Base-by-base conservation (phyloP, 1,140 invertebrate genomes). In the Coelopa frigida region DNA sequence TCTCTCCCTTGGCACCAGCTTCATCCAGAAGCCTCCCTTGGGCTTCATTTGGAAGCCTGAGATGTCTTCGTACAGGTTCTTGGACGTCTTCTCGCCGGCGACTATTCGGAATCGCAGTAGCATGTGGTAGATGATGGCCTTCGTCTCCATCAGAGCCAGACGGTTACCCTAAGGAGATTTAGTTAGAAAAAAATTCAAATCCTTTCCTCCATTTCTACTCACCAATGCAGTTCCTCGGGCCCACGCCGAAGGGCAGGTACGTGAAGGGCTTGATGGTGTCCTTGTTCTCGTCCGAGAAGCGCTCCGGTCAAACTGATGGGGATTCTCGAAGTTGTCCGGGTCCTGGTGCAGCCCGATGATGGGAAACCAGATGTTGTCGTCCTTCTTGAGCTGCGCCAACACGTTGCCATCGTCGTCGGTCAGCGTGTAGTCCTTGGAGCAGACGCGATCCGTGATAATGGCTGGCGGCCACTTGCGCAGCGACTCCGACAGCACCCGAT, bases 211-310 rank as follows among this genome's bases (percentile, higher is more conserved):
- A n/a, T n/a, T n/a, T n/a, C 75, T 74, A 21, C 53, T 61, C 48
- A 70, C 78, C 80, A 36, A 82, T 75, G 56, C 81, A 84, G 54
- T 72, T 77, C 21, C 80, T 67, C 3, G 74, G 79, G 8, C 81
- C 81, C n/a, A 72, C 53, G 3, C 82, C 81, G 51, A 83, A 84
- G 0, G 82, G 80, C 56, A 76, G 62, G 46, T 74, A 83, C 0
- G 73, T 71, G 26, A 71, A 76, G 0, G 72, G 73, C 17, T 71
- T 58, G n/a, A 76, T 72, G 5, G 70, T 64, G 5, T 68, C 54
- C 29, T 72, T 74, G 52, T 78, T 77, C 43, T 78, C 73, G 2
- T 76, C 74, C 3, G 64, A 70, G 45, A 79, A 81, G 33, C 79
- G 61, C 26, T 80, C 78, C 0, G 79, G 79, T 77, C 68, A 32